Evolutionary conservation across 2,888 invertebrate species (phyloP), one percentile per base, ranked within the genome.

Genomic region (Pyralis farinalis): DNA sequence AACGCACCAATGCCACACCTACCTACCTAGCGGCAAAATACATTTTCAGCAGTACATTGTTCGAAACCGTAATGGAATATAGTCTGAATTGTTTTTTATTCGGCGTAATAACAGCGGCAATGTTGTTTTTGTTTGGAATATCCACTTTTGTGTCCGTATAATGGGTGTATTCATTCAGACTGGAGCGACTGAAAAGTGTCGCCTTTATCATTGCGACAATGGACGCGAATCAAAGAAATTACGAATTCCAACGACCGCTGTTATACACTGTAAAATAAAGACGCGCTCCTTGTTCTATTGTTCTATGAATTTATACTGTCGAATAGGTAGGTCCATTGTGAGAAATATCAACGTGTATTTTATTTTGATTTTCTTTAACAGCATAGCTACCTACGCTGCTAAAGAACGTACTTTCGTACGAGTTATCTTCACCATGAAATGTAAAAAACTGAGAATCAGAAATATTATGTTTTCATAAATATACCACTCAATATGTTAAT

Each of bases 131-230:
- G 81, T 80, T 81, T 80, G 75, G 69, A 77, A 79, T 73, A 78
- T 76, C 76, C 75, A 84, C 83, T 83, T 84, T 85, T 85, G 82
- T 86, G 76, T 72, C 65, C 57, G 67, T 69, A 83, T 85, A 86
- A 87, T 85, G 81, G 81, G 79, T 79, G 82, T 85, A 84, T 83
- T 85, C 83, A 85, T 83, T 80, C 83, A 79, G 73, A 78, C 71
- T 63, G 71, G 71, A 71, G 70, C 71, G 71, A 70, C 73, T 68
- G 69, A 78, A 82, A 86, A 87, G 83, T 85, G 85, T 86, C 84
- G 77, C 82, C 76, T 85, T 86, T 86, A 87, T 86, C 85, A 76
- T 69, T 54, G 53, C 70, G 66, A 86, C 85, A 85, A 85, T 84
- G 67, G 83, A 57, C 66, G 71, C 63, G 78, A 86, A 86, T 87